Base-by-base conservation (phyloP, 2,888 invertebrate genomes). In the Asteroscopus sphinx region DNA sequence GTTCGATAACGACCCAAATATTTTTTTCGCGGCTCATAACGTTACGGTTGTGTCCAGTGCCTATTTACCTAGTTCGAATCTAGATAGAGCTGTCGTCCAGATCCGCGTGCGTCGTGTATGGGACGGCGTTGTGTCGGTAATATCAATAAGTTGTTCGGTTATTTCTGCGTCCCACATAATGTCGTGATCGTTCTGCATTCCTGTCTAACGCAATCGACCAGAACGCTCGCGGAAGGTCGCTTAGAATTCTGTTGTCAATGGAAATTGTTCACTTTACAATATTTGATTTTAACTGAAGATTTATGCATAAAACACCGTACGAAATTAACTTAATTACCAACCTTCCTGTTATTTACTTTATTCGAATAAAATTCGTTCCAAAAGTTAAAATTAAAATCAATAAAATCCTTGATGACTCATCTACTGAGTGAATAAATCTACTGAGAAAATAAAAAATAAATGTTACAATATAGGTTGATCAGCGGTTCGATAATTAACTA, bases 121-220 rank as follows among this genome's bases (percentile, higher is more conserved):
- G 62, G 63, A 52, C 58, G 28, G 59, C 59, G 54, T 68, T 63
- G 66, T 66, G 69, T 68, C 54, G 59, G 68, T 61, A 76, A 71
- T 79, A 74, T 77, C 69, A 79, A 79, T 75, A 77, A 76, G 73
- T 76, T 66, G 70, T 73, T 73, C 70, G 64, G 69, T 77, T 80
- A 77, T 80, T 83, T 80, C 77, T 80, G 76, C 79, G 84, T 77
- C 87, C 85, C 79, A 87, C 84, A 85, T 76, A 59, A 59, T 67
- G 80, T 88, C 90, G 90, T 90, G 88, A 87, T 83, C 84, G 73
- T 73, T 65, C 83, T 77, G 87, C 91, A 91, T 92, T 90, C 92
- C 88, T 69, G 61, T 58, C 79, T 82, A 83, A 89, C 89, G 88
- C 88, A 89, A 89, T 84, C 82, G 80, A 76, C 81, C 77, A 78